phyloP scores from a whole-genome alignment of 92 coral and sea anemone genomes.

The Phenganax stokvisi region DNA sequence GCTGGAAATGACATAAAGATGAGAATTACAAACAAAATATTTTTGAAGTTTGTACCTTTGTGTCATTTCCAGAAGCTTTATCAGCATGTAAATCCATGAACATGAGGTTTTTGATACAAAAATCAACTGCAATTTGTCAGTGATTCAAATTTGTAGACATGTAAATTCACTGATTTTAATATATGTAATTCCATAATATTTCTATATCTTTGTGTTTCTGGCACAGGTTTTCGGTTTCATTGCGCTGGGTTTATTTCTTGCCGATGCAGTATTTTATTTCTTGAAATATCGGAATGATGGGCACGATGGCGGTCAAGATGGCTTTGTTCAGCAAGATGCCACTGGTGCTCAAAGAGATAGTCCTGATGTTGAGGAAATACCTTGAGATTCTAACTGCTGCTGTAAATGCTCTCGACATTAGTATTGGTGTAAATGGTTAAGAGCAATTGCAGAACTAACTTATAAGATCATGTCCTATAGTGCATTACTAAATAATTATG shows the following conservation, averaged over 20 bases:
- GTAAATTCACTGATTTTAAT: constrained; percentile 25
- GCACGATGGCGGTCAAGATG: background rate
- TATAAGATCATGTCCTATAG: too few species aligned
- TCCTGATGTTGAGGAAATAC: constrained; percentile 16
- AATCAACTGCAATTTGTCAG: background rate
- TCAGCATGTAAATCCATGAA: too few species aligned
- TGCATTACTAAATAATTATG: too few species aligned
- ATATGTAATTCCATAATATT: background rate
- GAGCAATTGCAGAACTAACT: too few species aligned
- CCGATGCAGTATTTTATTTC: constrained; percentile 68
- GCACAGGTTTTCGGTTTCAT: constrained; percentile 77
- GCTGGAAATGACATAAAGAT: too few species aligned
- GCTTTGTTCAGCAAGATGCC: constrained; percentile 4
- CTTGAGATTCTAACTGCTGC: background rate
- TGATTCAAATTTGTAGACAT: constrained; percentile 43
- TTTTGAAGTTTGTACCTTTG: too few species aligned
- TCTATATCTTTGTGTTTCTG: background rate
- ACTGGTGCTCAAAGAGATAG: background rate
- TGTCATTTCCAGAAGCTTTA: too few species aligned
- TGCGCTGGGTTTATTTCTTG: constrained; percentile 55
- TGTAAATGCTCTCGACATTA: background rate
- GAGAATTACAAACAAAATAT: too few species aligned
- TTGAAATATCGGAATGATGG: constrained; percentile 50
- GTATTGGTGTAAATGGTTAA: background rate
- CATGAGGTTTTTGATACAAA: too few species aligned